Base-by-base conservation (phyloP, 2,113 vertebrate genomes). In the Melanostigma gelatinosum region DNA sequence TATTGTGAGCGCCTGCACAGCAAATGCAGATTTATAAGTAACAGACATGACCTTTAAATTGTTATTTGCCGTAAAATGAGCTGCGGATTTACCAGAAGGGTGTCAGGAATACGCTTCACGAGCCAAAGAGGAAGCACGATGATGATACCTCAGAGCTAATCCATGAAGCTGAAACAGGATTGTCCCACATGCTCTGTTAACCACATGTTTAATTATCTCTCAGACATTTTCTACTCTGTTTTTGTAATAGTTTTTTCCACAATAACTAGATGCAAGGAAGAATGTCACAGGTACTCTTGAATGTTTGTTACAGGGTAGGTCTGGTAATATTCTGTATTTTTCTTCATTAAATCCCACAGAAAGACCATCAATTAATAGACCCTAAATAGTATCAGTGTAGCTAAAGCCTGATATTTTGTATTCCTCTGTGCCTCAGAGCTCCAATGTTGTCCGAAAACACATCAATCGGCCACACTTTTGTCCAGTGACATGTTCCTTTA, bases 51-150 rank as follows among this genome's bases (percentile, higher is more conserved):
- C 90, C 90, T 92, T 92, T 89, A 82, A 75, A 69, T 78, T 54
- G 62, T 88, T 89, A 88, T 84, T 74, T 81, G 67, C 85, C 78
- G 11, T 84, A 81, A 92, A 91, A 91, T 85, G 85, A 90, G 79
- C 70, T 82, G 72, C 64, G 13, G 79, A 79, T 89, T 92, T 84
- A 88, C 60, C 80, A 73, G 72, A 76, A 62, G 84, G 3, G 11
- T 83, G 84, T 54, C 58, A 13, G 48, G 80, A 85, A 74, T 81
- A 82, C 13, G 62, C 68, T 79, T 73, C 58, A 73, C 69, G 72
- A 66, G 52, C 18, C 74, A 46, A 13, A 80, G 71, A 82, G 71
- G 70, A 85, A 86, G 85, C 60, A 75, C 66, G 85, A 57, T 34
- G 46, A 81, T 85, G 66, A 87, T 60, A 67, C 65, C 48, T 64